Evolutionary conservation across 2,888 invertebrate genomes (phyloP), one percentile per base, ranked within the genome.

Genomic region (Megastigmus dorsalis): DNA sequence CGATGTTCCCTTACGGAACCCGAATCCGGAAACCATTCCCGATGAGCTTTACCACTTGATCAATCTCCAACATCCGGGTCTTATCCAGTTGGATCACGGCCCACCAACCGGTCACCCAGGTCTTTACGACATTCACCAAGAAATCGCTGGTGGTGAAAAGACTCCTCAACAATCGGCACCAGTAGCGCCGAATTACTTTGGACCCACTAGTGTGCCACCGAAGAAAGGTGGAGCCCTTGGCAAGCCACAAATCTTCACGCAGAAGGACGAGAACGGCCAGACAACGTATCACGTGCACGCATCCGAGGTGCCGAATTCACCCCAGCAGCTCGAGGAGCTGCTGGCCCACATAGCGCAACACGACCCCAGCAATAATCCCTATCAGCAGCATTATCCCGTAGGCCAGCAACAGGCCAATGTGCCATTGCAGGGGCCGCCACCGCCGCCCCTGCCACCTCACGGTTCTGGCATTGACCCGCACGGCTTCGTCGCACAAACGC

Each of bases 281-380:
- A 86, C 85, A 0, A 86, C 85, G 0, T 87, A 86, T 80, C 86
- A 86, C 71, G 80, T 87, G 18, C 86, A 86, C 66, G 81, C 86
- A 6, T 79, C 85, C n/a, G 83, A 85, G 72, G 79, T 86, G 59
- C 86, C 85, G 0, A 84, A 75, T 60, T 82, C 86, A 28, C 85
- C 84, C 0, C 85, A 85, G 66, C 87, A 87, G 73, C 84, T 88
- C 60, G 86, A 88, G 65, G 85, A 88, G 74, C 77, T 85, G n/a
- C 78, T 88, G 45, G 85, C 85, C 1, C 88, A 88, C 70, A 85
- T 89, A 41, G 82, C 83, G 18, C 84, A 87, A 66, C 87, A 88
- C 73, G 87, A 88, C 76, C 78, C 85, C 6, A 85, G 84, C 77
- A 81, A 82, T 52, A 85, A 84, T 55, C 83, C 84, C 55, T 84